Base-by-base conservation (phyloP, 1,140 invertebrate species). In the Drosophila willistoni region DNA sequence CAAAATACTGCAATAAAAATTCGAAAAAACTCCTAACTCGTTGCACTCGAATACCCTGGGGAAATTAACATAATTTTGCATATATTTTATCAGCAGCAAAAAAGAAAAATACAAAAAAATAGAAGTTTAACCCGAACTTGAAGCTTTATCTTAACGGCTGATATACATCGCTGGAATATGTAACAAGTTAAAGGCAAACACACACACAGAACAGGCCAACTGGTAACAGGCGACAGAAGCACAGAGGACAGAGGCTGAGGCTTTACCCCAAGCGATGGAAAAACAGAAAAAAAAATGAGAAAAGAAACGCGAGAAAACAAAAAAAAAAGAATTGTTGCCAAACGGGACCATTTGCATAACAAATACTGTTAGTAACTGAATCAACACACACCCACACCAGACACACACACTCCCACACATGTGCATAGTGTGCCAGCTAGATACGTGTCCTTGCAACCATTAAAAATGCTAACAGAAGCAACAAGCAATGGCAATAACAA, bases 281-380 rank as follows among this genome's bases (percentile, higher is more conserved):
- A 67, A 13, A 3, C n/a, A 64, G 9, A 25, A 47, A 41, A 41
- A 64, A 33, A 42, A 47, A 17, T 7, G 14, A 57, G 59, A 64
- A 34, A 59, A 22, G 7, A 71, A 17, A 73, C 36, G 36, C 34
- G 66, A 67, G 62, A 42, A 42, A 51, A 51, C 29, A 64, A 39
- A 59, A 44, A 71, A 61, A 62, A 64, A 71, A 29, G 29, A 29
- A 29, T 29, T 67, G 71, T 56, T 87, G 51, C 68, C 76, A 72
- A 87, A 87, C 73, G 79, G 78, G 73, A 81, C 77, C 84, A 89
- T 87, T 87, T 87, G 84, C 84, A 87, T 87, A 87, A 87, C 84
- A 87, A 87, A 87, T 89, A 87, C 80, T 78, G 68, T 74, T 73
- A 78, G 84, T 87, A 81, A 87, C 84, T 81, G 84, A 84, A 89